Conservation (phyloP, 2,797 vertebrate genomes). For the Girardinus metallicus region DNA sequence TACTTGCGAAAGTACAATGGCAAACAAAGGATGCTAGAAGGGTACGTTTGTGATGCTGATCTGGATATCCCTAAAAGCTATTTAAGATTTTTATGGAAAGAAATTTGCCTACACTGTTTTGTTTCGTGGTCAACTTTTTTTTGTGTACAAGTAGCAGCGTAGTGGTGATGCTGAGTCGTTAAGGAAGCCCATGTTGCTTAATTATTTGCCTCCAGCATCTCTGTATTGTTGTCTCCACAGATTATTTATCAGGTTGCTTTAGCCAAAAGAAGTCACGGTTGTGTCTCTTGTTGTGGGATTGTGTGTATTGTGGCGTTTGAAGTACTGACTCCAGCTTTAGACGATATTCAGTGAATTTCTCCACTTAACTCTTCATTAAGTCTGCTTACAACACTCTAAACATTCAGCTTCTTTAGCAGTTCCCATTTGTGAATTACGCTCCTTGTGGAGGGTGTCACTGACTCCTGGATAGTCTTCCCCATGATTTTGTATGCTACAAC, state of each 20-base stretch:
- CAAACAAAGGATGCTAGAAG: constrained; percentile 6
- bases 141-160: neutral
- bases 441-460: neutral
- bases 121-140: neutral
- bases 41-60: constrained; percentile 38
- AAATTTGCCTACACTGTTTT: neutral
- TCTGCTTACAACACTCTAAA: neutral
- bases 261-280: neutral
- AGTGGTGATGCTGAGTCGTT: neutral
- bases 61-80: neutral
- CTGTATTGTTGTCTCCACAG: neutral
- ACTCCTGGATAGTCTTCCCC: neutral
- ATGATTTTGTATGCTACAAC: neutral
- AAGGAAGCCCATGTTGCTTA: neutral
- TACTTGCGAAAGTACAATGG: constrained; percentile 33
- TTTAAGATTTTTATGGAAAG: neutral
- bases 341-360: neutral
- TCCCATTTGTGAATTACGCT: neutral
- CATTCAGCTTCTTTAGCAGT: neutral
- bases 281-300: neutral
- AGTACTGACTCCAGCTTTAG: neutral
- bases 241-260: neutral
- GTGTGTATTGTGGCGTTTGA: neutral
- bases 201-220: neutral
- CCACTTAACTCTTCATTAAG: neutral